These are phyloP conservation scores for Agapornis roseicollis DNA, from an alignment of 2,113 vertebrate species.

Conservation along the genomic window DNA sequence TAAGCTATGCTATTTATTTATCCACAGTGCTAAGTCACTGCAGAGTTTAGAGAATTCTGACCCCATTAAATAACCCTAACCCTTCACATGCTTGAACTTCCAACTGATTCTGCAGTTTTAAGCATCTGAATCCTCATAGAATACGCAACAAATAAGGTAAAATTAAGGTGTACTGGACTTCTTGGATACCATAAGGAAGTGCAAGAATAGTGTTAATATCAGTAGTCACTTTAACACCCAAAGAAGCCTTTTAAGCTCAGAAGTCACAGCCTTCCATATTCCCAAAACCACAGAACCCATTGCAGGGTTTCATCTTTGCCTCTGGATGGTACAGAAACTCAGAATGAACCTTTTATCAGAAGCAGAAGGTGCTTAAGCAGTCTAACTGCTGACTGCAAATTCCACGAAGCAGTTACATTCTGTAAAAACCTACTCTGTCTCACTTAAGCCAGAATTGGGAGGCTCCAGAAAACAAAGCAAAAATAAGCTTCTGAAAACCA, in stretches of 20 bases:
- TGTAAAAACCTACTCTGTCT: not conserved
- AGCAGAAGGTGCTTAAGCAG: not conserved
- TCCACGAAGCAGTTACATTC: not conserved
- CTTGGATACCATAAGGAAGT: not conserved
- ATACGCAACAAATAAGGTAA: not conserved
- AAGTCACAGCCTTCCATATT: not conserved
- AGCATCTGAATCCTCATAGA: not conserved
- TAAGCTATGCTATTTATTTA: not conserved
- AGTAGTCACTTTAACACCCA: not conserved
- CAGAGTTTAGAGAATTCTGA: not conserved
- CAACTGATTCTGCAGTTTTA: not conserved
- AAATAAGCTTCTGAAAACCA: not conserved
- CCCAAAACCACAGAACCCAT: not conserved
- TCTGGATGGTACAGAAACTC: not conserved
- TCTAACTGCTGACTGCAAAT: not conserved
- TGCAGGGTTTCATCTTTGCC: not conserved
- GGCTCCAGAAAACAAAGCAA: not conserved
- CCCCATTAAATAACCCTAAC: not conserved
- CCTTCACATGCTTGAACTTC: not conserved
- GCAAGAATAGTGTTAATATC: not conserved
- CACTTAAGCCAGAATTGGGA: not conserved
- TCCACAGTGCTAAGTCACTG: not conserved
- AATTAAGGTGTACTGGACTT: not conserved
- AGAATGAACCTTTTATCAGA: not conserved
- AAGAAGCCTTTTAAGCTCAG: not conserved